Evolutionary conservation across 53 echinoderm and acorn worm species (phyloP), one percentile per base, ranked within the genome.

Genomic region (Paelopatides confundens): DNA sequence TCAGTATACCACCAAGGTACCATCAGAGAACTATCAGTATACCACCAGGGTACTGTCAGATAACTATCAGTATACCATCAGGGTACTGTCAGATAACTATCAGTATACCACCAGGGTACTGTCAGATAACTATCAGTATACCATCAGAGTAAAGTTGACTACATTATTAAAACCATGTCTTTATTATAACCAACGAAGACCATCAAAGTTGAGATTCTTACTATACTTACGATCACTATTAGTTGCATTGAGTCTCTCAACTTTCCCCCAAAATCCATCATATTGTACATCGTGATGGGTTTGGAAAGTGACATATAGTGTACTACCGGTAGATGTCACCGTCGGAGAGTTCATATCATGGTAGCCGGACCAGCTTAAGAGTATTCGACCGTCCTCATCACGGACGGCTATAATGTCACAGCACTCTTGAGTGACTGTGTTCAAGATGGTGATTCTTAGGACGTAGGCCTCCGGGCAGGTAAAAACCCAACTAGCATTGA

Each of bases 401-500:
- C 21, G 31, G 37, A 74, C 40, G 38, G 13, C 10, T 10, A 74
- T 74, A 23, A 38, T 14, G 18, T 74, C 76, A 1, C 76, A 74
- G 46, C 76, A 74, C 31, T 18, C 21, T 26, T 38, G 38, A 40
- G 76, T 74, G 4, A 6, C 43, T 10, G 76, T 43, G 27, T 32
- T 38, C 23, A 74, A 32, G 34, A 66, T 31, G 9, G 67, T 66
- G 31, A 66, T 23, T 66, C 67, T 66, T 9, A 66, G 31, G 15
- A 74, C 76, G 29, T 66, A 29, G 33, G 40, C 81, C 10, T 81
- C 68, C n/a, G 68, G 37, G 26, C 49, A 31, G 31, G 65, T 66
- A 32, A 88, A 10, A 9, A 50, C 14, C 88, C 88, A 88, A 17
- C 32, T 81, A 10, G 48, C 31, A 23, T 48, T 24, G 48, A 50